Evolutionary conservation across 1,140 invertebrate species (phyloP).

Genomic region (Parapsyche elsis): DNA sequence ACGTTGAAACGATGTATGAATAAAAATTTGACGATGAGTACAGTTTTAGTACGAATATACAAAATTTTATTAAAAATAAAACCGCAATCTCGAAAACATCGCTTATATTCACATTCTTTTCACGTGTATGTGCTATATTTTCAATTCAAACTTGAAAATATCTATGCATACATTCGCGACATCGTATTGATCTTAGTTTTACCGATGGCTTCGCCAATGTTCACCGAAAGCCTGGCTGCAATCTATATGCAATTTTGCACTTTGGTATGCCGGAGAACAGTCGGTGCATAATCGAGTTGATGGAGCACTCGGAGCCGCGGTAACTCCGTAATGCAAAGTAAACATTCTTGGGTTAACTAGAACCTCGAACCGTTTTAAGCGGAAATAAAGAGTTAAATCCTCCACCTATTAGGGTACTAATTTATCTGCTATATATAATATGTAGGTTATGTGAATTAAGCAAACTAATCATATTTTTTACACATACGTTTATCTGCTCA

Average conservation of each 20-base stretch:
- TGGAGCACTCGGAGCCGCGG: background rate
- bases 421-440: too few species aligned
- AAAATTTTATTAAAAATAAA: background rate
- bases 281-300: slow-evolving; percentile 27
- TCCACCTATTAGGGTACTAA: too few species aligned
- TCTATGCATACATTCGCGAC: background rate
- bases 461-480: too few species aligned
- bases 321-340: slow-evolving; percentile 14
- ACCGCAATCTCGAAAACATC: too few species aligned
- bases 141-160: too few species aligned
- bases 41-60: slow-evolving; percentile 8
- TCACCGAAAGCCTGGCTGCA: background rate
- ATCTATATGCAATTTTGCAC: slow-evolving; percentile 25
- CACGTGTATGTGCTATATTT: too few species aligned
- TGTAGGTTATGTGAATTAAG: too few species aligned
- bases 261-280: background rate
- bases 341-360: slow-evolving; percentile 7
- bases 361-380: background rate
- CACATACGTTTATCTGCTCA: too few species aligned
- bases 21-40: slow-evolving; percentile 11
- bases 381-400: too few species aligned
- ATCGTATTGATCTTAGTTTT: slow-evolving; percentile 23
- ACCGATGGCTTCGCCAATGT: background rate
- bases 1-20: background rate
- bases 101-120: too few species aligned